Evolutionary conservation across 2,113 vertebrate species (phyloP).

Genomic region (Lycocorax pyrrhopterus): DNA sequence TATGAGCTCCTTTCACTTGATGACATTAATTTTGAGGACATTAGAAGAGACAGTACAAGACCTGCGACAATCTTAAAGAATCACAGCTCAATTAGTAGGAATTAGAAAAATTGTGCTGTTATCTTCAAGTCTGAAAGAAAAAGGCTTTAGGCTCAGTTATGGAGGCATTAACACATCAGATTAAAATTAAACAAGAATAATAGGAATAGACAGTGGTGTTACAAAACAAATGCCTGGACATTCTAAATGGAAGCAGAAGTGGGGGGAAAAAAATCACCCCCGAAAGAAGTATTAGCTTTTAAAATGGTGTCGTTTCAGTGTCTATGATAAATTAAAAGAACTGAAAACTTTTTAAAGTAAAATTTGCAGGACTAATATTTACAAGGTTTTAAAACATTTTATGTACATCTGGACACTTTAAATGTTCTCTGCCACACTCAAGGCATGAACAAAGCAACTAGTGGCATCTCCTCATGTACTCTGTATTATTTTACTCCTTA

Average conservation of each 20-base stretch:
- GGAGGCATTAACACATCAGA: background rate
- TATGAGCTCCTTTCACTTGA: background rate
- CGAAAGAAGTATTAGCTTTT: background rate
- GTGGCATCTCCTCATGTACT: background rate
- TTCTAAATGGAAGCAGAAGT: background rate
- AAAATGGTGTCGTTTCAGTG: background rate
- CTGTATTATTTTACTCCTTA: background rate
- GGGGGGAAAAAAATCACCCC: rapidly evolving
- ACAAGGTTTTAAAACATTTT: background rate
- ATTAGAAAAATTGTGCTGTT: background rate
- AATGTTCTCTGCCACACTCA: background rate
- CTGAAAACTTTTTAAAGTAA: background rate
- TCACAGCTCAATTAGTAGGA: background rate
- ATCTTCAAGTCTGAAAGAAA: background rate
- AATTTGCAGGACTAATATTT: background rate
- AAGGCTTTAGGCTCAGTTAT: background rate
- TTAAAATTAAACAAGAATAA: background rate
- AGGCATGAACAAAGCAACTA: background rate
- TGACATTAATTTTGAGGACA: background rate
- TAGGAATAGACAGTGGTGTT: background rate
- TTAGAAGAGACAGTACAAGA: background rate
- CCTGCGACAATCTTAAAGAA: background rate
- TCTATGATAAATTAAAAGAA: background rate
- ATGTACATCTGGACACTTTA: background rate
- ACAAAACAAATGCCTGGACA: background rate